Base-by-base conservation (phyloP, 2,797 vertebrate species). In the Siniperca undulata region DNA sequence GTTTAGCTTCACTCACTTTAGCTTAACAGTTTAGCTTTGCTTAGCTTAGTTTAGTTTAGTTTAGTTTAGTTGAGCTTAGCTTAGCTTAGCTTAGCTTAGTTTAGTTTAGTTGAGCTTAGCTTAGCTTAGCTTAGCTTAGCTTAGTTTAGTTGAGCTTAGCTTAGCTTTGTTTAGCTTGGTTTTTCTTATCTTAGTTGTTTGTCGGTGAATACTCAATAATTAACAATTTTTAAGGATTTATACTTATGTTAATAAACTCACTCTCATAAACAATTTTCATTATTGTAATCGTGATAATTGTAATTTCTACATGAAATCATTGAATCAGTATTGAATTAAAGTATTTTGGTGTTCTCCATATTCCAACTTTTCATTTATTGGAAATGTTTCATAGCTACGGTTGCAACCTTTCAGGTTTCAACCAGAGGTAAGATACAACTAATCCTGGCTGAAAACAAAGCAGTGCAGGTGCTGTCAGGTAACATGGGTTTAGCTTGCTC, bases 401-500 rank as follows among this genome's bases (percentile, higher is more conserved):
- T 36, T 27, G 38, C 44, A 4, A 30, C 27, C 2, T 17, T 7
- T 2, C 20, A 72, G 65, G n/a, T 46, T 17, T 52, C 13, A 48
- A 38, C 19, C 22, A 34, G 14, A 17, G 58, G 62, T 19, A 36
- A 52, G 2, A 22, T 3, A 4, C 10, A 22, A 48, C 30, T 62
- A 27, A 69, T 66, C 59, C 67, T 38, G 30, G 52, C 19, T 68
- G 58, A 34, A 30, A 48, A 14, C 56, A 52, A 30, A 77, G 77
- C 67, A 1, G 38, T 24, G n/a, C 70, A 73, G 87, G 77, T 86
- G 80, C 27, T 70, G 66, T 68, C 81, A 76, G 77, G 81, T 88
- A 81, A 86, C 40, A 87, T 89, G 78, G 55, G 53, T 73, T 55
- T 61, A 80, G 67, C 88, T 89, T 89, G 59, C 36, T 68, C 52